Conservation (phyloP, 2,113 vertebrate genomes). For the Struthidea cinerea region DNA sequence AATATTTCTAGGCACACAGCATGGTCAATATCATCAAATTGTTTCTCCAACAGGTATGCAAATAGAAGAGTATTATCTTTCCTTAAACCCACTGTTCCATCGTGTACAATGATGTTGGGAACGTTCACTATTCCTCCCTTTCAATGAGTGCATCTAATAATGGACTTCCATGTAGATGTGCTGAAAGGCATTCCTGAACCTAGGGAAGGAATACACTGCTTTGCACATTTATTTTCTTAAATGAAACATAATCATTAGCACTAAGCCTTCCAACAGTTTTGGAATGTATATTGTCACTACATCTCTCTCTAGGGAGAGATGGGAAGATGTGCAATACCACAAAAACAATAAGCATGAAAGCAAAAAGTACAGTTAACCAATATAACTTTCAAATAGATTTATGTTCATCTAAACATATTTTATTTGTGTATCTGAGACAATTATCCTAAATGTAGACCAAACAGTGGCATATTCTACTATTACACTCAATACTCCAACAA, state of each 20-base stretch:
- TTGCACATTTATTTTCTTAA: neutral
- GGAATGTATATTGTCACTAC: neutral
- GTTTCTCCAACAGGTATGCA: neutral
- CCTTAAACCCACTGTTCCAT: neutral
- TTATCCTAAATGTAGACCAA: neutral
- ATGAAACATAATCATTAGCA: neutral
- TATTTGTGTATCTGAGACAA: neutral
- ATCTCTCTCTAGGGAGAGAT: neutral
- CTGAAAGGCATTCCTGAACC: neutral
- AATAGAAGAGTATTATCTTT: neutral
- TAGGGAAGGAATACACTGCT: neutral
- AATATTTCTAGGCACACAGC: neutral
- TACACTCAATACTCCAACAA: neutral
- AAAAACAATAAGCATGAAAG: neutral
- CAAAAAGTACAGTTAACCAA: neutral
- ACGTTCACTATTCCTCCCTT: accelerated
- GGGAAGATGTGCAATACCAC: neutral
- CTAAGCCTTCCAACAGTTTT: neutral
- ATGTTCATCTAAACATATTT: neutral
- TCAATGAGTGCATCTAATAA: neutral
- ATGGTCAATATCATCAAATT: neutral
- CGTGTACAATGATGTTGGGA: neutral
- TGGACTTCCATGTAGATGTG: neutral
- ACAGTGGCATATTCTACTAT: neutral
- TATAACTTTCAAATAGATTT: neutral